phyloP scores from a whole-genome alignment of 2,797 vertebrate genomes.

The Lagorchestes hirsutus region DNA sequence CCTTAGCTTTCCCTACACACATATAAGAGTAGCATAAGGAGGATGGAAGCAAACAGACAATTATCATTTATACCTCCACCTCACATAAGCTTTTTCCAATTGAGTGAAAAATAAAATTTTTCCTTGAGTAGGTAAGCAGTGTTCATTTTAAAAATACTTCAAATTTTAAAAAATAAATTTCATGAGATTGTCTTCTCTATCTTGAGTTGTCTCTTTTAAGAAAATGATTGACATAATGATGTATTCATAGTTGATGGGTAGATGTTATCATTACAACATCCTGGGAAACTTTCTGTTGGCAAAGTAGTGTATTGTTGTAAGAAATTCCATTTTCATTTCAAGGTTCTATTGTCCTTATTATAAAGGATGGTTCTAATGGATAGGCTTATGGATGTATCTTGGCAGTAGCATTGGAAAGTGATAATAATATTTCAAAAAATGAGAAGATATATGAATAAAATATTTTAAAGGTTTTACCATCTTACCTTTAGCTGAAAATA shows the following conservation, averaged over 20 bases:
- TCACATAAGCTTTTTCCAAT: neutral
- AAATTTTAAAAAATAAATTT: neutral
- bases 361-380: neutral
- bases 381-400: neutral
- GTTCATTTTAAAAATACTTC: neutral
- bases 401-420: neutral
- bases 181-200: neutral
- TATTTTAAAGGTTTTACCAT: neutral
- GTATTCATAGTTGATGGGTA: neutral
- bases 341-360: neutral
- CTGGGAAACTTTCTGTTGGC: neutral
- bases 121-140: neutral
- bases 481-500: neutral
- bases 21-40: neutral
- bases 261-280: neutral
- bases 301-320: neutral
- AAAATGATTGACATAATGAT: neutral
- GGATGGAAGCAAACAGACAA: neutral
- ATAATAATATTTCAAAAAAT: neutral
- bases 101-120: neutral
- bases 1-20: neutral
- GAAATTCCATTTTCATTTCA: neutral
- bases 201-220: neutral
- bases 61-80: neutral
- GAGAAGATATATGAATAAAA: neutral